Base-by-base conservation (phyloP, 2,797 vertebrate genomes). In the Scarus forsteni region DNA sequence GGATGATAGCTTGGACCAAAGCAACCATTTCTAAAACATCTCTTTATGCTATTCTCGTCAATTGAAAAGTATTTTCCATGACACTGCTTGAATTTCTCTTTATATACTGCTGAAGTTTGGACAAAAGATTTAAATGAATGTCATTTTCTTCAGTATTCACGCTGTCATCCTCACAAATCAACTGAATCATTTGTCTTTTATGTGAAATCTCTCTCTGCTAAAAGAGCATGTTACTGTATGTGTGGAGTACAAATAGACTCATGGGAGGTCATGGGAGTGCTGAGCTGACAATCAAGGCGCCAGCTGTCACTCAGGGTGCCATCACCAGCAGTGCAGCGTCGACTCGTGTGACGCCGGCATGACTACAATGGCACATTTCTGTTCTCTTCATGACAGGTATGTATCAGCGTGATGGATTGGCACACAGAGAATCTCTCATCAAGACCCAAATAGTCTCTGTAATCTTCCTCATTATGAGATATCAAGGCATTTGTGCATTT, bases 181-280 rank as follows among this genome's bases (percentile, higher is more conserved):
- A 62, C 66, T 11, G 59, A 75, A 70, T 86, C 60, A 61, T 73
- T 75, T 78, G 73, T 72, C 53, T 70, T 80, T 79, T 73, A 72
- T 81, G 71, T 65, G 67, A 72, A 84, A 62, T 70, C 62, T 60
- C 66, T 51, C 38, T 36, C 61, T 61, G 58, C 66, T 55, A 49
- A 71, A 73, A 74, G 65, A 55, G 70, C 64, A 36, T 63, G 52
- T 68, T 61, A 74, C 82, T 76, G 49, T 71, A 69, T 46, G 74
- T 57, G 65, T 44, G 80, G 58, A 51, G 39, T 60, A 55, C 59
- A 84, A 74, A 84, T 54, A 70, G 73, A 70, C 75, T 80, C 77
- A 66, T 53, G 61, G 87, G 80, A 91, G 84, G 79, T 91, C 80
- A 86, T 75, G 78, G 76, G 63, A 84, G 81, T 75, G 84, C 66